phyloP scores from a whole-genome alignment of 64 coral and sea anemone species.

The Stichodactyla mertensii region DNA sequence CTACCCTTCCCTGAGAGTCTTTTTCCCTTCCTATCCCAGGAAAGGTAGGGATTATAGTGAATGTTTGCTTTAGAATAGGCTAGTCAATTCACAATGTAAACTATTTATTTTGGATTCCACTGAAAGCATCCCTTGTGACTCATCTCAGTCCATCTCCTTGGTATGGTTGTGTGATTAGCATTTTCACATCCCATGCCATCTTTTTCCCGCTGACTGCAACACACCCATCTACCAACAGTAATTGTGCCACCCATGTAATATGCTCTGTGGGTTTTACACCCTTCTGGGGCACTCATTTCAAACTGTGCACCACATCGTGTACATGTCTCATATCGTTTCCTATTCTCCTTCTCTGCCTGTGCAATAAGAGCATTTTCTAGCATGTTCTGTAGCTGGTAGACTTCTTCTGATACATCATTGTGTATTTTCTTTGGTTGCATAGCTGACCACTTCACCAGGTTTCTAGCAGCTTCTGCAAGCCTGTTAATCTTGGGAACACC shows the following conservation, averaged over 20 bases:
- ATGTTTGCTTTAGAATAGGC: not conserved
- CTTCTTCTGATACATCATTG: conserved; percentile 65
- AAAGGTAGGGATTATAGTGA: too few relatives aligned
- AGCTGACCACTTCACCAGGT: conserved; percentile 51
- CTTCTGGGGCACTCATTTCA: conserved; percentile 22
- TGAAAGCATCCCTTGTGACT: conserved; percentile 50
- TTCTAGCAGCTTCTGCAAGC: conserved; percentile 46
- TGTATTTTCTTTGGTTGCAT: conserved; percentile 3
- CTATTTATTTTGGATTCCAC: conserved; percentile 47
- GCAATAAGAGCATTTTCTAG: conserved; percentile 61
- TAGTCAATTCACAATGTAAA: not conserved
- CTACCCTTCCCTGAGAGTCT: too few relatives aligned
- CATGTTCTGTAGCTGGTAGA: conserved; percentile 42
- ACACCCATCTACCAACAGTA: conserved; percentile 72
- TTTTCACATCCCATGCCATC: conserved; percentile 51
- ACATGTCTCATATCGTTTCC: conserved; percentile 51
- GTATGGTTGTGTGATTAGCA: conserved; percentile 25
- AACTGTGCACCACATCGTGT: conserved; percentile 64
- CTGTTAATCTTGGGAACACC: conserved; percentile 71
- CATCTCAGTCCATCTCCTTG: conserved; percentile 41
- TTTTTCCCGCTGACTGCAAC: conserved; percentile 63
- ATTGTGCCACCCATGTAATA: conserved; percentile 77
- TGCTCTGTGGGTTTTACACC: conserved; percentile 57
- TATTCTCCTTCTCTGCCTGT: conserved; percentile 46
- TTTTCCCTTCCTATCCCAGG: too few relatives aligned